Conservation (phyloP, 2,888 invertebrate genomes). For the Amiota communis region DNA sequence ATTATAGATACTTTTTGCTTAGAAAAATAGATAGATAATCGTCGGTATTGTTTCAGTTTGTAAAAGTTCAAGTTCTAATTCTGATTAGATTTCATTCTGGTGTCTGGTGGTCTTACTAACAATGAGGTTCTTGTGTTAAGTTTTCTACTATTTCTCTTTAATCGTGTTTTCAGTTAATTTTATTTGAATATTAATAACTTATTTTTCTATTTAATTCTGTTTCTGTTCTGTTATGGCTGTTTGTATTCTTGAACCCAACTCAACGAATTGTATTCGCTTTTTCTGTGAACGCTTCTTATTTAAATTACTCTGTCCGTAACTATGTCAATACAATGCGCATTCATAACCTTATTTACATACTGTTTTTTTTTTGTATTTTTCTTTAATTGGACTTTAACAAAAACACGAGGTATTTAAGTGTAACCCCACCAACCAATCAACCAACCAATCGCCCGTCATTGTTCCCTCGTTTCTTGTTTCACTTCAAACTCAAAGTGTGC, state of each 20-base stretch:
- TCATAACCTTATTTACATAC: slow-evolving; percentile 36
- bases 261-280: neutral
- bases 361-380: slow-evolving; percentile 20
- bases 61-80: too few species aligned
- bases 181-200: slow-evolving; percentile 7
- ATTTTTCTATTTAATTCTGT: neutral
- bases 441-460: neutral
- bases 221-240: too few species aligned
- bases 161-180: neutral
- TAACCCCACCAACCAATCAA: neutral
- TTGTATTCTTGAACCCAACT: neutral
- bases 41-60: neutral
- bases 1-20: neutral
- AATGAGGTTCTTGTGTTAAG: too few species aligned
- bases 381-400: slow-evolving; percentile 19
- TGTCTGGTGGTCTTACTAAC: too few species aligned
- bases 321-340: slow-evolving; percentile 41
- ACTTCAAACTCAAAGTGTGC: neutral
- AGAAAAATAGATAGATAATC: neutral
- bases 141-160: neutral
- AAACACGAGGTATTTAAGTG: neutral
- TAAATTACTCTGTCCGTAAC: neutral
- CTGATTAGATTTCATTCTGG: too few species aligned
- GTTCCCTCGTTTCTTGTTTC: neutral
- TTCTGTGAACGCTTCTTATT: neutral